A percentile compares a stretch with the other conserved stretches of the same genome.
phyloP scores from a whole-genome alignment of 2,888 invertebrate genomes.

The Syrista parreyssii region DNA sequence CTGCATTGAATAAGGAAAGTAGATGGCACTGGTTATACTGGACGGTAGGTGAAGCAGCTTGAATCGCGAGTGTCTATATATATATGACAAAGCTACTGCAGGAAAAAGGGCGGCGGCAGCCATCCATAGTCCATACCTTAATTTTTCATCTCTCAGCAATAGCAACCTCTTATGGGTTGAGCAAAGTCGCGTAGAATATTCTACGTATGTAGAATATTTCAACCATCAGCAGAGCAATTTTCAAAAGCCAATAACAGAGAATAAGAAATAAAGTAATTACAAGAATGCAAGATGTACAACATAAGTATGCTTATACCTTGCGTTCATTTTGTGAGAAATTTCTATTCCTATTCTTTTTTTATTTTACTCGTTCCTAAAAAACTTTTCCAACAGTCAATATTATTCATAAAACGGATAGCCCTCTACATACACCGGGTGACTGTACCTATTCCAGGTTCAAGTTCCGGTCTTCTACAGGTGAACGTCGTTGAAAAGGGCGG shows the following conservation, averaged over 20 bases:
- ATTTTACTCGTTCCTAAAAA: not conserved
- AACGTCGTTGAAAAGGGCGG: constrained; percentile 34
- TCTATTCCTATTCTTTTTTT: not conserved
- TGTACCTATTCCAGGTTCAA: not conserved
- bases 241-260: not conserved
- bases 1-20: not conserved
- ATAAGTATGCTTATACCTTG: too few relatives aligned
- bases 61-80: not conserved
- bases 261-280: not conserved
- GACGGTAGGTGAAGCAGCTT: not conserved
- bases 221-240: not conserved
- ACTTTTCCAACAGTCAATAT: not conserved
- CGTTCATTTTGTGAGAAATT: not conserved
- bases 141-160: constrained; percentile 1
- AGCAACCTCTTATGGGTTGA: not conserved
- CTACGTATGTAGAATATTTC: not conserved
- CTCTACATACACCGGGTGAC: not conserved
- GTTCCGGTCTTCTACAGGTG: not conserved
- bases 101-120: constrained; percentile 7
- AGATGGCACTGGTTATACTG: not conserved
- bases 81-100: not conserved
- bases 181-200: not conserved
- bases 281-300: not conserved
- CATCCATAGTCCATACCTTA: not conserved
- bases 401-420: not conserved